Percentiles rank a stretch among this genome's conserved stretches.
Conservation (phyloP, 1,140 invertebrate species). For the Contarinia nasturtii region DNA sequence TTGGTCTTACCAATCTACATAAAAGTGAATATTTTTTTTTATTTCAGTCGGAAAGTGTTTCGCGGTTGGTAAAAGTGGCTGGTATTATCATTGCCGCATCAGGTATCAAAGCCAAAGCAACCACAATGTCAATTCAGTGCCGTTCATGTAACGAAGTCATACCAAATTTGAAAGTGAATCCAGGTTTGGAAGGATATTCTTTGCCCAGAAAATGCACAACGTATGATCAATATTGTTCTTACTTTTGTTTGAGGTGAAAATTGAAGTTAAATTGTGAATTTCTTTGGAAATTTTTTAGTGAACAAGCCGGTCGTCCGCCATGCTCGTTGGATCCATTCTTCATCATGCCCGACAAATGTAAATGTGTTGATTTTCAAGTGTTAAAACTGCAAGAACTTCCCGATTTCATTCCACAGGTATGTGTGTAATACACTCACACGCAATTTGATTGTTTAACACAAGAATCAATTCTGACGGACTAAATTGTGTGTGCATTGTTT, state of each 20-base stretch:
- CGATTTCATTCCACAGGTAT: slow-evolving; percentile 76
- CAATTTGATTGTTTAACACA: neutral
- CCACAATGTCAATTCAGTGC: slow-evolving; percentile 88
- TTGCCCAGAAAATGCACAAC: slow-evolving; percentile 87
- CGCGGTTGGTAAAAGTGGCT: slow-evolving; percentile 81
- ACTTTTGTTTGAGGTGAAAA: slow-evolving; percentile 1
- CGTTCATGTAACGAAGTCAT: slow-evolving; percentile 79
- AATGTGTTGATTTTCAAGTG: slow-evolving; percentile 76
- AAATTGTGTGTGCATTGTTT: neutral
- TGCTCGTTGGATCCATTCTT: slow-evolving; percentile 97
- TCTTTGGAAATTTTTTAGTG: slow-evolving; percentile 36
- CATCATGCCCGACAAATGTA: slow-evolving; percentile 93
- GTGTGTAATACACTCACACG: neutral
- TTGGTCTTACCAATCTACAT: neutral
- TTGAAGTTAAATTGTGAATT: neutral
- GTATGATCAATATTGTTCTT: slow-evolving; percentile 34
- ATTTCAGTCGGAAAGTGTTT: slow-evolving; percentile 53
- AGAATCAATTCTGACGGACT: neutral
- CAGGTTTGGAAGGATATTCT: slow-evolving; percentile 92
- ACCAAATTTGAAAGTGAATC: slow-evolving; percentile 76
- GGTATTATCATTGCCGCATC: slow-evolving; percentile 92
- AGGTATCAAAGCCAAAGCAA: slow-evolving; percentile 87
- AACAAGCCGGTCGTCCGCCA: slow-evolving; percentile 71
- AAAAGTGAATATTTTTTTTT: neutral
- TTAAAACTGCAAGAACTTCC: slow-evolving; percentile 91